Percentiles rank a stretch among this genome's conserved stretches.
Evolutionary conservation across 2,113 vertebrate species (phyloP).

Genomic region (Onychostruthus taczanowskii): DNA sequence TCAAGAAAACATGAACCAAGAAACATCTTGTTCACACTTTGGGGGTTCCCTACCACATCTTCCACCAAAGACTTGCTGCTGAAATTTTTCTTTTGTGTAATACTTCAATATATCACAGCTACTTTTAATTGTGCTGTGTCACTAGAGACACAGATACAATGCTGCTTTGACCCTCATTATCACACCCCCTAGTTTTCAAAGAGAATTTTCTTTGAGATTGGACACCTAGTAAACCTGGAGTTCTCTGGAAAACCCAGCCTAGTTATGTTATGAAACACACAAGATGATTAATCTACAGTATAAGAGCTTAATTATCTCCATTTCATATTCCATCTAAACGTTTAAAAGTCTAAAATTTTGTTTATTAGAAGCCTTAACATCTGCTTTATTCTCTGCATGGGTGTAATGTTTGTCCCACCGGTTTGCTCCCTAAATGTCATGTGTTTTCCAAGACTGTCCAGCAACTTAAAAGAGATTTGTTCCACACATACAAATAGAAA

Average conservation of each 20-base stretch:
- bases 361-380: neutral
- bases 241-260: neutral
- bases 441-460: neutral
- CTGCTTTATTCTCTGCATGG: neutral
- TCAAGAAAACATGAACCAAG: neutral
- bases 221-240: neutral
- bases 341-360: neutral
- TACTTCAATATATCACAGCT: neutral
- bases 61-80: neutral
- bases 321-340: accelerated
- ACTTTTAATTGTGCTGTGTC: neutral
- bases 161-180: neutral
- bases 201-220: neutral
- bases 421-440: neutral
- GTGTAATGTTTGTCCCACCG: neutral
- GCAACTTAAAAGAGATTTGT: neutral
- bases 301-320: neutral
- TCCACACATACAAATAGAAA: neutral
- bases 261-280: neutral
- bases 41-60: neutral
- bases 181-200: neutral
- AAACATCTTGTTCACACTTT: neutral
- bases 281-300: neutral
- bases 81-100: neutral
- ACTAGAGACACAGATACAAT: neutral